Evolutionary conservation across 2,113 vertebrate species (phyloP).

Genomic region (Thymallus thymallus): DNA sequence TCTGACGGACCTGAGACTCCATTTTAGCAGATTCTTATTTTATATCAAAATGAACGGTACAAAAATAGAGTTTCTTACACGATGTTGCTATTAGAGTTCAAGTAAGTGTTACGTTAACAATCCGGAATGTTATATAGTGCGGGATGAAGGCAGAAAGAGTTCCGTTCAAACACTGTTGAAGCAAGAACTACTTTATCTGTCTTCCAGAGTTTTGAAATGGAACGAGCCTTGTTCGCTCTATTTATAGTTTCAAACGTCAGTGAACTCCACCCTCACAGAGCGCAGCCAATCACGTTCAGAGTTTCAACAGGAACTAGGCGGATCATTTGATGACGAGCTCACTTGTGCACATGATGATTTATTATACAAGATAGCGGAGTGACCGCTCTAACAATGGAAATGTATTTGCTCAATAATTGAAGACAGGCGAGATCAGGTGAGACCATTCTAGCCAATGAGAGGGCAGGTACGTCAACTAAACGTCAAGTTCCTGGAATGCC

Average conservation of each 20-base stretch:
- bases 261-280: background rate
- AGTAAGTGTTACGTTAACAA: background rate
- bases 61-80: conserved; percentile 18
- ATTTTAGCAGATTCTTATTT: conserved; percentile 56
- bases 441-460: no score
- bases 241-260: conserved; percentile 44
- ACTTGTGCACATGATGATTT: background rate
- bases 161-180: conserved; percentile 91
- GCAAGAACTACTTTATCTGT: conserved; percentile 57
- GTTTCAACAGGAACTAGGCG: background rate
- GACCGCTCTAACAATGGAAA: no score
- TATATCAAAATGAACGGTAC: conserved; percentile 47
- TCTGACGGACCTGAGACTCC: conserved; percentile 81
- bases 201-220: conserved; percentile 18
- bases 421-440: no score
- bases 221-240: rapidly evolving
- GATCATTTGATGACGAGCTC: conserved; percentile 31
- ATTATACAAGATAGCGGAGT: background rate
- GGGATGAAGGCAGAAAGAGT: conserved; percentile 53
- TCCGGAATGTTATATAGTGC: no score
- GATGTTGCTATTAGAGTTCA: conserved; percentile 20
- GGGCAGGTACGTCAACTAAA: no score
- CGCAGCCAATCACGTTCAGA: conserved; percentile 20
- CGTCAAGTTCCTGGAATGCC: no score
- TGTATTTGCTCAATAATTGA: no score